Evolutionary conservation across 2,797 vertebrate genomes (phyloP).

Genomic region (Falco rusticolus): DNA sequence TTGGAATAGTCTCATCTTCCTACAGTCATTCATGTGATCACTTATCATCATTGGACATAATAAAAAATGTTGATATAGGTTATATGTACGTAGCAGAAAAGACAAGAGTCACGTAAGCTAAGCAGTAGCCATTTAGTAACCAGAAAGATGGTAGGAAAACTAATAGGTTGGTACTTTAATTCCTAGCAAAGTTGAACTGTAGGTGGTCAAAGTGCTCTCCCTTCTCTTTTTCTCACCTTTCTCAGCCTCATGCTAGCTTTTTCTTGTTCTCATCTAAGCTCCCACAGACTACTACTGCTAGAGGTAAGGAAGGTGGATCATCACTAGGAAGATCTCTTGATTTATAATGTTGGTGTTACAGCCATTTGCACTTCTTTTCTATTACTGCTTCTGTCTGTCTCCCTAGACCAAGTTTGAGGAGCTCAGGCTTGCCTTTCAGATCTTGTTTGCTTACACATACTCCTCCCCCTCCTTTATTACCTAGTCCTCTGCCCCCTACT

Average conservation of each 20-base stretch:
- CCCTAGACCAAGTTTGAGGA: not conserved
- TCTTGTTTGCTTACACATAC: not conserved
- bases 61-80: not conserved
- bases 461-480: rapidly evolving
- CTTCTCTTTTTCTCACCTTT: not conserved
- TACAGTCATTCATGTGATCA: not conserved
- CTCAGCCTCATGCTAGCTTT: not conserved
- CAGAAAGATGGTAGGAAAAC: not conserved
- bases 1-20: not conserved
- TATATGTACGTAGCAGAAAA: not conserved
- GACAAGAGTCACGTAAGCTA: not conserved
- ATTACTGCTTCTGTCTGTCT: not conserved
- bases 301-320: not conserved
- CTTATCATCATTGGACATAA: not conserved
- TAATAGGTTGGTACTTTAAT: not conserved
- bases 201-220: not conserved
- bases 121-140: not conserved
- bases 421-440: not conserved
- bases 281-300: not conserved
- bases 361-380: not conserved
- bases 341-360: not conserved
- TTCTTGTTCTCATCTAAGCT: not conserved
- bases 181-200: not conserved
- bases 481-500: not conserved
- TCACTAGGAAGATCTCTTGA: not conserved